Base-by-base conservation (phyloP, 2,888 invertebrate genomes). In the Dasypolia templi region DNA sequence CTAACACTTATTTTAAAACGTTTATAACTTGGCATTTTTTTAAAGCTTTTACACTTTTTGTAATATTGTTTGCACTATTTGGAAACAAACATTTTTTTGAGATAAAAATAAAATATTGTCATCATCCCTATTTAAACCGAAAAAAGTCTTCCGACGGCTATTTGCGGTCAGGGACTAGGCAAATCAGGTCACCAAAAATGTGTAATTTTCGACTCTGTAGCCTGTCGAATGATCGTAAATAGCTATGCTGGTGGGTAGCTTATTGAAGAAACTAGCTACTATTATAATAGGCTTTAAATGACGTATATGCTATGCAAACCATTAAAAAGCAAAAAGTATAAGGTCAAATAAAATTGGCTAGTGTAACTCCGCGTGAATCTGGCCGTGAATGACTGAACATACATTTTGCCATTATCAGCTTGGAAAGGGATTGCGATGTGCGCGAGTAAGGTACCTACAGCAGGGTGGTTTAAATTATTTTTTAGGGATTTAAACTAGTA, bases 201-300 rank as follows among this genome's bases (percentile, higher is more conserved):
- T 11, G 11, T n/a, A 3, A 49, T 22, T 49, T 22, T 49, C 49
- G 22, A 49, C n/a, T 51, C 26, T 5, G 26, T 53, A 53, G 14
- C 26, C 51, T 53, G n/a, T n/a, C 22, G n/a, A n/a, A 11, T 49
- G 49, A 22, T 11, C 9, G 49, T 11, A 11, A 49, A 11, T 49
- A 46, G 2, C 44, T 17, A 9, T 51, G 39, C 39, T 22, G 26
- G 9, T 68, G 17, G 29, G 2, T 42, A 66, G 19, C 4, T 51
- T 51, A 68, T 12, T n/a, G 6, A 53, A 75, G 22, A 74, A 46
- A 19, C 2, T 56, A 17, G 1, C 19, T 26, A 69, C 69, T 44
- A 69, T 42, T 42, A 53, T 29, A 17, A 59, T 17, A 61, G 17
- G 17, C 0, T 26, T 56, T 22, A 55, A 49, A 22, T 72, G 4